Evolutionary conservation across 2,888 invertebrate genomes (phyloP).

Genomic region (Sesia bembeciformis): DNA sequence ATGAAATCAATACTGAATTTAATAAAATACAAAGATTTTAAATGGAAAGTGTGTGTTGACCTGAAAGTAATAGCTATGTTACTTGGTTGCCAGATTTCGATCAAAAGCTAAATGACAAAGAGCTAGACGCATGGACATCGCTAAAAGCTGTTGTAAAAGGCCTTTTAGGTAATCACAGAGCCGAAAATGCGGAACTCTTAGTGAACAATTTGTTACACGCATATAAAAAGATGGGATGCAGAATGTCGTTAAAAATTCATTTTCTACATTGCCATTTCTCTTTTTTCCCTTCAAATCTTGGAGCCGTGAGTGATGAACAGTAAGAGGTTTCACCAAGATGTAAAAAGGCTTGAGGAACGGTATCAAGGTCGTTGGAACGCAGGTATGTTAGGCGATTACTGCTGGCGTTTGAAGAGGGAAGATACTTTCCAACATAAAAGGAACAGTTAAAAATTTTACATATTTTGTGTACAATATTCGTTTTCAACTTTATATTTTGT

Average conservation of each 20-base stretch:
- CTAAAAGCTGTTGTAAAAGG: conserved; percentile 4
- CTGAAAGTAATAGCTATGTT: too few species aligned
- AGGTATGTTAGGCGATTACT: conserved; percentile 4
- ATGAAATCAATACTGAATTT: conserved; percentile 2
- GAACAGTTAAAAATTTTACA: conserved; percentile 1
- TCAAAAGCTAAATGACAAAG: conserved; percentile 3
- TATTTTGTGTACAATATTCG: conserved; percentile 1
- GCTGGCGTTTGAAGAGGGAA: background rate
- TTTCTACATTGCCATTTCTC: conserved; percentile 1
- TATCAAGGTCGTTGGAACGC: conserved; percentile 3
- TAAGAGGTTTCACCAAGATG: background rate
- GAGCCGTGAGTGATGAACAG: conserved; percentile 3
- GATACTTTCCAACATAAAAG: conserved; percentile 1
- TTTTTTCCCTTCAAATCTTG: conserved; percentile 3
- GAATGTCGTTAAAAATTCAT: background rate
- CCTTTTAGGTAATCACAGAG: conserved; percentile 3
- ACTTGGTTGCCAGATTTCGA: conserved; percentile 3
- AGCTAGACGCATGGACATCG: background rate
- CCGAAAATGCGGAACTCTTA: conserved; percentile 1
- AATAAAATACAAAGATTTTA: conserved; percentile 1
- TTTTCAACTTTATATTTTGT: background rate
- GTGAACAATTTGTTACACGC: conserved; percentile 3
- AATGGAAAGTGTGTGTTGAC: conserved; percentile 3
- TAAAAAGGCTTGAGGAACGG: conserved; percentile 1
- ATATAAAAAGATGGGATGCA: conserved; percentile 2